Conservation (phyloP, 2,888 invertebrate species). For the Drosophila putrida region DNA sequence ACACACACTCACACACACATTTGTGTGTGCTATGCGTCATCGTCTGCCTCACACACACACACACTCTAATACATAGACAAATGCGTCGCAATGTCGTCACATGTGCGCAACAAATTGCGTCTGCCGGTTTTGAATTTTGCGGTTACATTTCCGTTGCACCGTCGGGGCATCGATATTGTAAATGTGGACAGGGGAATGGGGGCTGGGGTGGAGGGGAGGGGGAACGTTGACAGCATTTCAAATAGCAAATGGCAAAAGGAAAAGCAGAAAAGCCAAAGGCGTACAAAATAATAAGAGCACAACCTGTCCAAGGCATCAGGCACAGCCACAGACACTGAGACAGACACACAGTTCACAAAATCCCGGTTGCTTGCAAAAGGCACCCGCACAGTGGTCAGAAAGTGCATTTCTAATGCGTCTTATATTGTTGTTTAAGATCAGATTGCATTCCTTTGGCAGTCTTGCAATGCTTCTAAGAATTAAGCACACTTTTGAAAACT, state of each 20-base stretch:
- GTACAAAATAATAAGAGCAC: conserved; percentile 50
- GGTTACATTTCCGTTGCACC: conserved; percentile 78
- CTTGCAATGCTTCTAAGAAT: no score
- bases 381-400: conserved; percentile 33
- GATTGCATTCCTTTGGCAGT: not conserved
- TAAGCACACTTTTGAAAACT: no score
- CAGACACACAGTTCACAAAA: conserved; percentile 19
- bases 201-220: not conserved
- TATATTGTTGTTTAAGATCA: not conserved
- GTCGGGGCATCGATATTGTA: conserved; percentile 51
- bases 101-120: conserved; percentile 81
- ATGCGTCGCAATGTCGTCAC: conserved; percentile 52
- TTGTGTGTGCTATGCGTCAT: conserved; percentile 48
- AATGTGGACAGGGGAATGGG: not conserved
- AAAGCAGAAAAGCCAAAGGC: conserved; percentile 38
- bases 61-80: conserved; percentile 10
- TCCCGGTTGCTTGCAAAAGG: conserved; percentile 8
- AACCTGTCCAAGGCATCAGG: conserved; percentile 30
- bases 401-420: not conserved
- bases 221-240: conserved; percentile 75
- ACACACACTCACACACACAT: conserved; percentile 15
- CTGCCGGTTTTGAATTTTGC: conserved; percentile 74
- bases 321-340: conserved; percentile 10
- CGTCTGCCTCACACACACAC: conserved; percentile 37
- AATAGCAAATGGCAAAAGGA: conserved; percentile 42